phyloP scores from a whole-genome alignment of 2,113 vertebrate genomes.

The Ptilonorhynchus violaceus region DNA sequence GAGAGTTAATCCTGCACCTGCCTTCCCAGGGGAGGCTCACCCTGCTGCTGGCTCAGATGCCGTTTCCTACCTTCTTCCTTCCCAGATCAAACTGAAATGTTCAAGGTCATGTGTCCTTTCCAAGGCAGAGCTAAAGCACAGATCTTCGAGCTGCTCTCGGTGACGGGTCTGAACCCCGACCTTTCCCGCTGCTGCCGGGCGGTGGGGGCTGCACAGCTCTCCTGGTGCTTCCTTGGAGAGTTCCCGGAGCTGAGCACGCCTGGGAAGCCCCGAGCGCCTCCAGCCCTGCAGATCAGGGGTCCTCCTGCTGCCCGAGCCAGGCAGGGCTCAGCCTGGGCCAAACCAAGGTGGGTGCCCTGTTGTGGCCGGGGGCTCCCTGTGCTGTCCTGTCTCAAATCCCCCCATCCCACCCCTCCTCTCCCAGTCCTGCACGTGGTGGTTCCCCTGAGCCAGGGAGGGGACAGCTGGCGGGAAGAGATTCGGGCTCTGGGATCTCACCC shows the following conservation, averaged over 20 bases:
- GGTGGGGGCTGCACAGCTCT: not conserved
- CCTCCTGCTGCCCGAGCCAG: not conserved
- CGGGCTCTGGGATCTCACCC: not conserved
- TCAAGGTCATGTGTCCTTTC: not conserved
- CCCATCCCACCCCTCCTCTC: not conserved
- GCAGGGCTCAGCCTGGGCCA: not conserved
- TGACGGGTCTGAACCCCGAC: not conserved
- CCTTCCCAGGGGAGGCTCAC: not conserved
- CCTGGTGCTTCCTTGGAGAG: not conserved
- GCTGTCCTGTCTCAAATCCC: not conserved
- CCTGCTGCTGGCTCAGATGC: not conserved
- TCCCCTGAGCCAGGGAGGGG: not conserved
- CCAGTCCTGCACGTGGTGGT: not conserved
- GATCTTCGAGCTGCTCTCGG: not conserved
- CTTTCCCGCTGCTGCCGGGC: not conserved
- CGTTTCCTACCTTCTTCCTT: not conserved
- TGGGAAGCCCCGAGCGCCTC: not conserved
- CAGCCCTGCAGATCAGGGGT: not conserved
- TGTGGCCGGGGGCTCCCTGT: fast-evolving
- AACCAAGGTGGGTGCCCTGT: not conserved
- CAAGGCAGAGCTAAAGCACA: not conserved
- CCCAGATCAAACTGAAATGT: not conserved
- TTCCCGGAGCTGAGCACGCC: fast-evolving
- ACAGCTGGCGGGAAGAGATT: not conserved
- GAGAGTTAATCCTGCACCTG: not conserved